phyloP scores from a whole-genome alignment of 1,140 invertebrate species.

The Drosophila albomicans region DNA sequence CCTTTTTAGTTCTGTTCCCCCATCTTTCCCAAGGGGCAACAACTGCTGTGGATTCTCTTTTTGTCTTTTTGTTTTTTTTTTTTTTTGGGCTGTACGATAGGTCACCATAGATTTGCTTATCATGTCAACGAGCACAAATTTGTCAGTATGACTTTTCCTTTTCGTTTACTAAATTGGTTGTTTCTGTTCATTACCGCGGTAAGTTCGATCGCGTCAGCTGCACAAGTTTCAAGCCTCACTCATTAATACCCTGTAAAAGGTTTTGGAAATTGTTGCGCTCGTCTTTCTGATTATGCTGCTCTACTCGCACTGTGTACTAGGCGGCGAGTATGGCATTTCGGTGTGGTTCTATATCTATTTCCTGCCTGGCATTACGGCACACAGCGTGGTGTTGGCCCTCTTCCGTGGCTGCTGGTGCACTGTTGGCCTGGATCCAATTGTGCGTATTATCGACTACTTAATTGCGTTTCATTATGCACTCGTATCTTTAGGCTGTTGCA shows the following conservation, averaged over 20 bases:
- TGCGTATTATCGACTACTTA: constrained; percentile 38
- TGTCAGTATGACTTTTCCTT: constrained; percentile 46
- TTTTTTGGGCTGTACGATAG: constrained; percentile 13
- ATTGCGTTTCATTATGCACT: neutral
- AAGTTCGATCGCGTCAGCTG: constrained; percentile 7
- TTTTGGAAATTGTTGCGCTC: constrained; percentile 45
- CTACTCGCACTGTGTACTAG: constrained; percentile 48
- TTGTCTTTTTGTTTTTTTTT: neutral
- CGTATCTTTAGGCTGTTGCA: constrained; percentile 48
- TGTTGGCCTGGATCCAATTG: constrained; percentile 69
- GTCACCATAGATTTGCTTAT: constrained; percentile 51
- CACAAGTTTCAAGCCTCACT: neutral
- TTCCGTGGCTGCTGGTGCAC: constrained; percentile 49
- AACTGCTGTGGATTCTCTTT: constrained; percentile 1
- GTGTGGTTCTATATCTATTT: constrained; percentile 42
- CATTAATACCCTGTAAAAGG: constrained; percentile 32
- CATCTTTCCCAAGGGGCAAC: neutral
- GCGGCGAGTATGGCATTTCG: constrained; percentile 55
- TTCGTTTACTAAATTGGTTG: constrained; percentile 47
- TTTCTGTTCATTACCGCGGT: constrained; percentile 50
- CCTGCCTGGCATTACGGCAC: constrained; percentile 43
- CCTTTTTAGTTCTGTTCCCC: constrained; percentile 33
- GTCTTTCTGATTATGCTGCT: constrained; percentile 27
- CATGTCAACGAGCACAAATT: constrained; percentile 57
- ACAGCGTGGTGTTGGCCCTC: constrained; percentile 27